These are phyloP conservation scores for Wasmannia auropunctata DNA, from an alignment of 1,140 invertebrate species.

Conservation along the genomic window DNA sequence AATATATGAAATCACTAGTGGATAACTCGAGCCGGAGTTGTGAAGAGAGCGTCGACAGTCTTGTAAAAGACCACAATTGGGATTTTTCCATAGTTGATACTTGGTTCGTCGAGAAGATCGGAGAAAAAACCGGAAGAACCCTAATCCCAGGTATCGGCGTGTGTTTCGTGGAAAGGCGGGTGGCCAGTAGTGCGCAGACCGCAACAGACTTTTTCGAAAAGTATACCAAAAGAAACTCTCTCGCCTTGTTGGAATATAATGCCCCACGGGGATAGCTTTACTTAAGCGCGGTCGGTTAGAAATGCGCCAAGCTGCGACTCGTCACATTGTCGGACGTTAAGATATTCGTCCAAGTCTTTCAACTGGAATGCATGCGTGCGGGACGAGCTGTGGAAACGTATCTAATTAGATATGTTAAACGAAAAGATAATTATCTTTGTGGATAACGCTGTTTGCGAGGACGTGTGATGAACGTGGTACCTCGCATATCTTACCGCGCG, in stretches of 20 bases:
- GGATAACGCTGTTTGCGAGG: slow-evolving; percentile 15
- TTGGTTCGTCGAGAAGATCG: background rate
- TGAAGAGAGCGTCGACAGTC: slow-evolving; percentile 34
- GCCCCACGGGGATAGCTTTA: background rate
- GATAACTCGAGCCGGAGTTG: slow-evolving; percentile 47
- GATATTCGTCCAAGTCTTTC: slow-evolving; percentile 41
- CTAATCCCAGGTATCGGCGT: slow-evolving; percentile 53
- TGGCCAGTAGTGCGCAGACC: slow-evolving; percentile 9
- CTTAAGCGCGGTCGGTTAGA: background rate
- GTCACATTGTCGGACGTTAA: slow-evolving; percentile 29
- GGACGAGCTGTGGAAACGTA: slow-evolving; percentile 30
- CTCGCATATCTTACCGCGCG: slow-evolving; percentile 16
- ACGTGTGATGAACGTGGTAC: slow-evolving; percentile 16
- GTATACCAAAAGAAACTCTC: background rate
- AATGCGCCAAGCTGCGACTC: slow-evolving; percentile 18
- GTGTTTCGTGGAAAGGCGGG: slow-evolving; percentile 54
- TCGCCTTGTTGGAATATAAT: background rate
- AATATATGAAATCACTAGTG: background rate
- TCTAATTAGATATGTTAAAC: too few relatives aligned
- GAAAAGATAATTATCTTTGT: slow-evolving; percentile 32
- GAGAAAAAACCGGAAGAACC: slow-evolving; percentile 66
- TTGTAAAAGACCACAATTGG: slow-evolving; percentile 13
- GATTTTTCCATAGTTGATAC: background rate
- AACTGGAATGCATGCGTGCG: slow-evolving; percentile 4
- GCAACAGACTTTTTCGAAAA: slow-evolving; percentile 35